Evolutionary conservation across 2,888 invertebrate species (phyloP).

Genomic region (Cataglyphis rosenhaueri): DNA sequence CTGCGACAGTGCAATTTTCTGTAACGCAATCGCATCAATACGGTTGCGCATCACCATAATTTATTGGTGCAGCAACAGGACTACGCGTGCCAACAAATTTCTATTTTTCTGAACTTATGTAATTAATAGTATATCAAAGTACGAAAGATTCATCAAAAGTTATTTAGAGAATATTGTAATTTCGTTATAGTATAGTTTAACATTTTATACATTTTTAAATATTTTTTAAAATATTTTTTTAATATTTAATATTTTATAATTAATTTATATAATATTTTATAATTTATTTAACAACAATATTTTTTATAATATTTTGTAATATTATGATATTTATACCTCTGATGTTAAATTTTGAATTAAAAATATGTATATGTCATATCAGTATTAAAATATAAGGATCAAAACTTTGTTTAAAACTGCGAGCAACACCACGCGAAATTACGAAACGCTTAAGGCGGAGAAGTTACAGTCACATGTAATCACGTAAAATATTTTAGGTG

Average conservation of each 20-base stretch:
- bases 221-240: background rate
- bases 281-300: background rate
- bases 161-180: background rate
- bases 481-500: conserved; percentile 42
- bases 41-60: conserved; percentile 25
- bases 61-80: conserved; percentile 18
- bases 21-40: conserved; percentile 22
- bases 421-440: conserved; percentile 31
- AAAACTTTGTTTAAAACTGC: conserved; percentile 52
- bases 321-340: background rate
- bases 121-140: conserved; percentile 1
- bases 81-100: conserved; percentile 28
- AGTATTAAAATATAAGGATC: conserved; percentile 51
- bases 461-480: conserved; percentile 30
- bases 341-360: background rate
- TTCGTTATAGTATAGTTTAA: background rate
- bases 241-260: background rate
- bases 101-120: background rate
- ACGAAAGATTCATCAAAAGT: background rate
- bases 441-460: conserved; percentile 26
- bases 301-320: background rate
- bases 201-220: background rate
- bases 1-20: conserved; percentile 11
- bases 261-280: background rate
- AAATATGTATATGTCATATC: background rate